Base-by-base conservation (phyloP, 1,140 invertebrate genomes). In the Achroia grisella region DNA sequence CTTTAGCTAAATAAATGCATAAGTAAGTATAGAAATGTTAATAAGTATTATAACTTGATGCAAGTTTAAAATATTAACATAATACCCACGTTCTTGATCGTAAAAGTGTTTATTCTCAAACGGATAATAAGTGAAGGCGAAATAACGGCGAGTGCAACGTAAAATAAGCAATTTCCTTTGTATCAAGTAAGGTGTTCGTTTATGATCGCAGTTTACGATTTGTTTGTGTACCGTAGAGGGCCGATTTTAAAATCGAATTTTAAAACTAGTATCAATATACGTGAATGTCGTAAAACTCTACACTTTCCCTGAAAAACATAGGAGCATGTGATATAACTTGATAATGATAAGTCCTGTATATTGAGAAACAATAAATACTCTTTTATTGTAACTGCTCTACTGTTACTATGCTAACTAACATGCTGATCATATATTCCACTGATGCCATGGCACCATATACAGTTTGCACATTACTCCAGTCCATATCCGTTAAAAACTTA, bases 81-180 rank as follows among this genome's bases (percentile, higher is more conserved):
- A 28, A 44, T 37, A 23, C 2, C 13, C 17, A 34, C 30, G 33
- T 51, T 40, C 47, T 40, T 35, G 30, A 39, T 67, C 59, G 60
- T 72, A 72, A 78, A 78, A 68, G 39, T 58, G 50, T 67, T 63
- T 62, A 71, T 60, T 67, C 62, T 52, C 52, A 71, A 71, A 61
- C 48, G 48, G 37, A 67, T 70, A 77, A 73, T 73, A 69, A 70
- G 59, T 69, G 40, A 35, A 23, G 43, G 35, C 34, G 59, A 59
- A 62, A 62, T 59, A 62, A 44, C 52, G 51, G 66, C 64, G 49
- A 63, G 51, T 52, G 57, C 40, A 56, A 62, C 61, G 62, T 73
- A 76, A 73, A 80, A 78, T 74, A 78, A 74, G 71, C 66, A 76
- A 78, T 78, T 76, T 76, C 71, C 71, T 72, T 80, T 72, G 71